Evolutionary conservation across 2,113 vertebrate genomes (phyloP).

Genomic region (Corythornis cristatus): DNA sequence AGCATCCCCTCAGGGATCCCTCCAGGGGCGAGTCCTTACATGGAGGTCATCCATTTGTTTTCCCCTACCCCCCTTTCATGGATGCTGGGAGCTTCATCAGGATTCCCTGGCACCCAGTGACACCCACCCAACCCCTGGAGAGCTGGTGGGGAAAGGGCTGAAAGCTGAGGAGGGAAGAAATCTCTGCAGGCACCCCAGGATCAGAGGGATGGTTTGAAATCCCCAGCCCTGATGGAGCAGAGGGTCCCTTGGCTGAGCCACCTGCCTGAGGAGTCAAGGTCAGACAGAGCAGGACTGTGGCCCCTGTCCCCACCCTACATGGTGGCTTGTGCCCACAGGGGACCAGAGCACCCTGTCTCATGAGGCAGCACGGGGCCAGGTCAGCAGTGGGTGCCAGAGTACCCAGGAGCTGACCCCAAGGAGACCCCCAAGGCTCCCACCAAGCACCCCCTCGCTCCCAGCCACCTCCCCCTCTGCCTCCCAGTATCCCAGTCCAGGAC

Average conservation of each 20-base stretch:
- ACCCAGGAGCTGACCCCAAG: background rate
- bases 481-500: rapidly evolving
- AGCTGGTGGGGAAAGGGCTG: background rate
- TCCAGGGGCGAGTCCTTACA: rapidly evolving
- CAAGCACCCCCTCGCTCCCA: rapidly evolving
- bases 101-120: background rate
- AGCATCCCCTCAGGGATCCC: background rate
- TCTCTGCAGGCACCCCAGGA: background rate
- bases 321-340: background rate
- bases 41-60: background rate
- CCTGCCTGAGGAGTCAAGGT: background rate
- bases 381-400: background rate
- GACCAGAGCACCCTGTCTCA: rapidly evolving
- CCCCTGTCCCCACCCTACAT: rapidly evolving
- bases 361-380: rapidly evolving
- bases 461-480: background rate
- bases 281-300: background rate
- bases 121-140: rapidly evolving
- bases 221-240: background rate
- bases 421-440: background rate
- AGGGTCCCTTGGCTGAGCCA: background rate
- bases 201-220: background rate
- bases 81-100: background rate
- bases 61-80: background rate
- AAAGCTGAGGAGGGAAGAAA: background rate